Evolutionary conservation across 2,797 vertebrate genomes (phyloP).

Genomic region (Pitangus sulphuratus): DNA sequence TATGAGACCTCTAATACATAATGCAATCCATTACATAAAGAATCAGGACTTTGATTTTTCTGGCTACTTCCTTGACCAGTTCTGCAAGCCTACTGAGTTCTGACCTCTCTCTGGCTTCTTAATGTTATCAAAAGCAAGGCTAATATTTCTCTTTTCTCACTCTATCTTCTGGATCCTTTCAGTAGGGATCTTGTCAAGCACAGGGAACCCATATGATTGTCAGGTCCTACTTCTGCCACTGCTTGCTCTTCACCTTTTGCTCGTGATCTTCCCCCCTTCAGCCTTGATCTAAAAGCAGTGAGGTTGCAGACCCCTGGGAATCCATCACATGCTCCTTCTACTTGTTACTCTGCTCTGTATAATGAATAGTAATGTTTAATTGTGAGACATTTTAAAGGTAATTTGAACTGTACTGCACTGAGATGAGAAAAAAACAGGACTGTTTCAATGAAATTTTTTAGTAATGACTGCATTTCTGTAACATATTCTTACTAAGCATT

Average conservation of each 20-base stretch:
- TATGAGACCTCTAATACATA: not conserved
- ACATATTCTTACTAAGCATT: not conserved
- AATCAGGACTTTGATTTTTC: not conserved
- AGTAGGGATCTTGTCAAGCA: not conserved
- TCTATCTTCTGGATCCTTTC: not conserved
- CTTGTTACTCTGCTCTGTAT: not conserved
- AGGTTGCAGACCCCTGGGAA: not conserved
- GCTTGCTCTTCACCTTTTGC: not conserved
- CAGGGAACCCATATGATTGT: not conserved
- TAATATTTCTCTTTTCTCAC: not conserved
- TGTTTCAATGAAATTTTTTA: not conserved
- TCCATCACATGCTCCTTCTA: rapidly evolving
- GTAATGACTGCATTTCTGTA: not conserved
- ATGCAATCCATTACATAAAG: not conserved
- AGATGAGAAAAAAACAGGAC: not conserved
- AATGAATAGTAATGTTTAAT: not conserved
- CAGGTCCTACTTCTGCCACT: not conserved
- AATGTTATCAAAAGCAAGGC: not conserved
- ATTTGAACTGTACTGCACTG: not conserved
- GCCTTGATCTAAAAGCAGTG: not conserved
- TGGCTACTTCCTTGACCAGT: not conserved
- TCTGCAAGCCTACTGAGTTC: not conserved
- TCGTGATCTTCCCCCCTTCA: not conserved
- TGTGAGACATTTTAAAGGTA: not conserved
- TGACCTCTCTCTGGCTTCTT: not conserved